phyloP scores from a whole-genome alignment of 1,140 invertebrate species.

The Nephotettix cincticeps region DNA sequence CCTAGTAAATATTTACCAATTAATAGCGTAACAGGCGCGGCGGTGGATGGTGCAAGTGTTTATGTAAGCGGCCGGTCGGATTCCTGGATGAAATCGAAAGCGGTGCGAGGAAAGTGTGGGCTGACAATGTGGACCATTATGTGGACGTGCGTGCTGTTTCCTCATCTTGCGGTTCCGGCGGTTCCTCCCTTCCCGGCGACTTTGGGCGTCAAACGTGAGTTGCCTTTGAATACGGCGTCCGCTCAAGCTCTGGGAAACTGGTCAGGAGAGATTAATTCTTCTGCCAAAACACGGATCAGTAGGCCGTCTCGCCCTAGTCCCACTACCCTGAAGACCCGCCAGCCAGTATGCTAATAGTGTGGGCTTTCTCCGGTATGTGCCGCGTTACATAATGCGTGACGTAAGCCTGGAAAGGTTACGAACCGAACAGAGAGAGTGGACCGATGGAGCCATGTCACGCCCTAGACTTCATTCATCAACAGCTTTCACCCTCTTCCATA shows the following conservation, averaged over 20 bases:
- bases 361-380: constrained; percentile 14
- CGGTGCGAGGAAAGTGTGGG: constrained; percentile 16
- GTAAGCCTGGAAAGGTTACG: constrained; percentile 19
- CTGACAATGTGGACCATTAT: constrained; percentile 13
- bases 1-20: constrained; percentile 4
- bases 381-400: neutral
- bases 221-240: too few species aligned
- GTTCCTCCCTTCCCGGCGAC: neutral
- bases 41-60: constrained; percentile 3
- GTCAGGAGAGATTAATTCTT: too few species aligned
- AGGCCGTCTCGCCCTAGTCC: too few species aligned
- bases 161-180: neutral
- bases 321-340: too few species aligned
- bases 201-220: neutral
- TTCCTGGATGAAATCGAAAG: constrained; percentile 20
- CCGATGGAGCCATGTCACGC: neutral
- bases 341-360: constrained; percentile 12
- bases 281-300: too few species aligned
- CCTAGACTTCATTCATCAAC: neutral
- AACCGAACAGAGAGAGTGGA: constrained; percentile 19
- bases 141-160: constrained; percentile 13
- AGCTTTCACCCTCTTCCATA: neutral
- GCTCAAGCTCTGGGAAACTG: too few species aligned
- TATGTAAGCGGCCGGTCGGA: constrained; percentile 10
- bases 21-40: too few species aligned